A percentile compares a stretch with the other conserved stretches of the same genome.
phyloP scores from a whole-genome alignment of 1,140 invertebrate species.

The Cylas formicarius region DNA sequence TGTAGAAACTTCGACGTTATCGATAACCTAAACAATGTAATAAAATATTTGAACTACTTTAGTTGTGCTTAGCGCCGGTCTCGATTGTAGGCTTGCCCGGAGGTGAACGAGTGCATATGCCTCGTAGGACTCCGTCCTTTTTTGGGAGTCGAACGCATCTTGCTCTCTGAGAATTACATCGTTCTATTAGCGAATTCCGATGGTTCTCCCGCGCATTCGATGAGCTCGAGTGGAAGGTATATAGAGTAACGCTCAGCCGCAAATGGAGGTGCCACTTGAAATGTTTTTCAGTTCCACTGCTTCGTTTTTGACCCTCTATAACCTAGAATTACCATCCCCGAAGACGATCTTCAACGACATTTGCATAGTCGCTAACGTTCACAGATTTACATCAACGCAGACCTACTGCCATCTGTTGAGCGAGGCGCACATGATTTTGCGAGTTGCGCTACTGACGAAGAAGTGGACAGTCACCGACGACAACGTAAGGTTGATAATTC shows the following conservation, averaged over 20 bases:
- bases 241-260: background rate
- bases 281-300: slow-evolving; percentile 34
- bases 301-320: slow-evolving; percentile 58
- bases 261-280: background rate
- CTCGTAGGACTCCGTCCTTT: slow-evolving; percentile 67
- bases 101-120: slow-evolving; percentile 58
- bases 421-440: slow-evolving; percentile 59
- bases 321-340: slow-evolving; percentile 52
- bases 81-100: slow-evolving; percentile 47
- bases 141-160: slow-evolving; percentile 59
- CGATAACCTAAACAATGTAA: slow-evolving; percentile 18
- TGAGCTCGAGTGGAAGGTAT: slow-evolving; percentile 38
- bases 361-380: slow-evolving; percentile 55
- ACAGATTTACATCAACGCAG: slow-evolving; percentile 51
- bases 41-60: slow-evolving; percentile 3
- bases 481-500: slow-evolving; percentile 29
- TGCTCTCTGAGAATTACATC: slow-evolving; percentile 54
- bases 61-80: background rate
- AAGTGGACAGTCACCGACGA: slow-evolving; percentile 33
- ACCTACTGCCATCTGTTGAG: slow-evolving; percentile 60
- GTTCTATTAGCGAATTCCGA: slow-evolving; percentile 59
- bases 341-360: slow-evolving; percentile 59
- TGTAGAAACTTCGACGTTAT: slow-evolving; percentile 34
- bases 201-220: slow-evolving; percentile 42
- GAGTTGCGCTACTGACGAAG: slow-evolving; percentile 43